A percentile compares a stretch with the other conserved stretches of the same genome.
These are phyloP conservation scores for Strigamia maritima DNA, from an alignment of 2,888 invertebrate genomes.

Conservation along the genomic window DNA sequence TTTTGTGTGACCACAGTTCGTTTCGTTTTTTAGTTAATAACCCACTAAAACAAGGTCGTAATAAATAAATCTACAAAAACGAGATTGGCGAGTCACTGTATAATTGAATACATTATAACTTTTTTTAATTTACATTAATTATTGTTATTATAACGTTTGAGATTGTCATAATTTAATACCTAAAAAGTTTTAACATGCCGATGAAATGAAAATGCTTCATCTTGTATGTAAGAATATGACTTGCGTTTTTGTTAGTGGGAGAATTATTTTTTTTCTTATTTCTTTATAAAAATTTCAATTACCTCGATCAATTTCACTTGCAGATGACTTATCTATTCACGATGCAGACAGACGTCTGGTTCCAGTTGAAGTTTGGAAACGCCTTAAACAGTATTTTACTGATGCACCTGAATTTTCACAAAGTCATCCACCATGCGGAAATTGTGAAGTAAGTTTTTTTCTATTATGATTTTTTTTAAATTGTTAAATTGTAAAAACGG, in stretches of 20 bases:
- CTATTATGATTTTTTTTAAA: neutral
- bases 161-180: neutral
- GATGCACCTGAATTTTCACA: slow-evolving; percentile 48
- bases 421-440: slow-evolving; percentile 46
- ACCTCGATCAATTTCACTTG: slow-evolving; percentile 35
- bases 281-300: slow-evolving; percentile 5
- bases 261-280: slow-evolving; percentile 33
- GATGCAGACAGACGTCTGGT: slow-evolving; percentile 54
- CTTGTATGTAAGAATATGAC: neutral
- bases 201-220: neutral
- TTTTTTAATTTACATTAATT: slow-evolving; percentile 2
- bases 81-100: neutral
- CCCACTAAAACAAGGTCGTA: neutral
- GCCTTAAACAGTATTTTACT: slow-evolving; percentile 56
- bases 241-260: slow-evolving; percentile 9
- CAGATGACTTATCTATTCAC: slow-evolving; percentile 52
- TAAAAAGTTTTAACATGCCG: neutral
- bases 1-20: slow-evolving; percentile 35
- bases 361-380: slow-evolving; percentile 56
- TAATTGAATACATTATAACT: neutral
- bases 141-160: neutral
- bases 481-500: neutral
- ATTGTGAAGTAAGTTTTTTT: slow-evolving; percentile 47
- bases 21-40: neutral
- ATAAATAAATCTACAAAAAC: neutral